A percentile compares a stretch with the other conserved stretches of the same genome.
Conservation (phyloP, 1,140 invertebrate genomes). For the Pentalonia nigronervosa region DNA sequence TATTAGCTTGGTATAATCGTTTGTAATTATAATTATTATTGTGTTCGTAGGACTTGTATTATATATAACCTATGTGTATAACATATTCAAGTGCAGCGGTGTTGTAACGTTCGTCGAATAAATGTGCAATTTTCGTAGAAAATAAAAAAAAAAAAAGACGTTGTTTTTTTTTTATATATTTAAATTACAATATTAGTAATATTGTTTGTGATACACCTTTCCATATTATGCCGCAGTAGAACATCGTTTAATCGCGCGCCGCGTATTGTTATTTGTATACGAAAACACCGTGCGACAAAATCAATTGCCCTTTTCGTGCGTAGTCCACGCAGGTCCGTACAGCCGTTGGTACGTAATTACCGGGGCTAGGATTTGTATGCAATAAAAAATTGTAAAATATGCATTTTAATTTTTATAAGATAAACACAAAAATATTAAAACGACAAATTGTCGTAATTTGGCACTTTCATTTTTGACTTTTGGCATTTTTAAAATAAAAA, state of each 20-base stretch:
- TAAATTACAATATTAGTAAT: no score
- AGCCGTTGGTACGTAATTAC: background rate
- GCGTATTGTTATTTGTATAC: no score
- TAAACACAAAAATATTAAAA: no score
- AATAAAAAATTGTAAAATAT: no score
- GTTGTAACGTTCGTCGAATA: background rate
- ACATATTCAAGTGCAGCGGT: background rate
- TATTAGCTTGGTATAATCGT: background rate
- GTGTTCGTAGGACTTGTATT: background rate
- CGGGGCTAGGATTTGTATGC: no score
- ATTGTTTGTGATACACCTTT: background rate
- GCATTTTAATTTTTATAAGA: no score
- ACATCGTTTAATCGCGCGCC: no score
- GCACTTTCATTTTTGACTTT: no score
- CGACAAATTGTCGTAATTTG: no score
- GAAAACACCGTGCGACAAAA: background rate
- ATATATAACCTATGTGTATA: constrained; percentile 27
- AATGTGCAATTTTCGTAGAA: constrained; percentile 41
- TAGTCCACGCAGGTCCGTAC: background rate
- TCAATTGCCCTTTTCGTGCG: background rate
- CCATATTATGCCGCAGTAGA: background rate
- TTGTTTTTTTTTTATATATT: background rate
- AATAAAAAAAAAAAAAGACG: background rate
- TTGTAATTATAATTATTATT: background rate
- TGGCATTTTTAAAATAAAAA: no score